phyloP scores from a whole-genome alignment of 2,888 invertebrate species.

The Nezara viridula region DNA sequence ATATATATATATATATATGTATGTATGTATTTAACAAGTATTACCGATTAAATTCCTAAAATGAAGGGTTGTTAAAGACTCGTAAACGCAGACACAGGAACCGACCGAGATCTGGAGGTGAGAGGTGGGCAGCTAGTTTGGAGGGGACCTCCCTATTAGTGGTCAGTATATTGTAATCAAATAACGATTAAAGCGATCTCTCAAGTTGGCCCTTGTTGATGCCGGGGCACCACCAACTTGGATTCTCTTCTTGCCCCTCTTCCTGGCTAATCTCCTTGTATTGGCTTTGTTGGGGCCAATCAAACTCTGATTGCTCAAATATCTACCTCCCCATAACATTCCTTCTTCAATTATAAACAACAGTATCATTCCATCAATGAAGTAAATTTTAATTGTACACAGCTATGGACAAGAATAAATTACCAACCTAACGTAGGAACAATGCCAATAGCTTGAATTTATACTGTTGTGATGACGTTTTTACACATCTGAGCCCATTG shows the following conservation, averaged over 20 bases:
- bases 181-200: conserved; percentile 44
- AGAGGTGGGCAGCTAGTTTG: conserved; percentile 4
- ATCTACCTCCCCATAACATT: background rate
- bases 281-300: background rate
- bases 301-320: background rate
- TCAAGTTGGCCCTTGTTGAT: conserved; percentile 50
- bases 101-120: background rate
- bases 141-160: conserved; percentile 6
- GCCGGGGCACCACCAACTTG: conserved; percentile 1
- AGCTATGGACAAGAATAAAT: too few relatives aligned
- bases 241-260: background rate
- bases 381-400: background rate
- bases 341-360: background rate
- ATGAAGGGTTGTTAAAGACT: background rate
- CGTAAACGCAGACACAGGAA: background rate
- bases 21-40: too few relatives aligned
- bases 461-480: too few relatives aligned
- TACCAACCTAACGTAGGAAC: too few relatives aligned
- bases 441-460: too few relatives aligned
- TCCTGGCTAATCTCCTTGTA: conserved; percentile 12
- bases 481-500: too few relatives aligned
- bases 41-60: background rate
- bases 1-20: too few relatives aligned
- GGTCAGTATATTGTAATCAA: conserved; percentile 54
- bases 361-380: background rate